Evolutionary conservation across 2,113 vertebrate genomes (phyloP), one percentile per base, ranked within the genome.

Genomic region (Bambusicola thoracicus): DNA sequence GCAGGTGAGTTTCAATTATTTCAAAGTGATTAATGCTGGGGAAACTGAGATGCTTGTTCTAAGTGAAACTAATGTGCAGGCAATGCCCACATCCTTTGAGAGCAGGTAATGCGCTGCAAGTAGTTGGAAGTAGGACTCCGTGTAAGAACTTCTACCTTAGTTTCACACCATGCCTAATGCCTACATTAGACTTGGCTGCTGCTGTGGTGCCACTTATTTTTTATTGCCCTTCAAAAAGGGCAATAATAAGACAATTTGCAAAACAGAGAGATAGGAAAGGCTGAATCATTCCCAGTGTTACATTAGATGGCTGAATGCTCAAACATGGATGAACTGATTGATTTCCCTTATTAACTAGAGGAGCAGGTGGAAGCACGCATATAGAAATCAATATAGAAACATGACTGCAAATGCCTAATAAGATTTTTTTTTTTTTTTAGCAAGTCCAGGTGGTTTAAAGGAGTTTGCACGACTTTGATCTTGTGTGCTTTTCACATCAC

Each of bases 81-180:
- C 21, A 13, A 67, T 3, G 25, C 11, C 24, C 49, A 18, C 1
- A 1, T 25, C 36, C 81, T 30, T 73, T 36, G 38, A 8, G n/a
- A 68, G 61, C n/a, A 29, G 34, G 9, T 10, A 62, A 63, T 0
- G 1, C 6, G 6, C 46, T 1, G 1, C 36, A 34, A 44, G 7
- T 24, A 32, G 38, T 2, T 10, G 14, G 36, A 32, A 66, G 58
- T 38, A 40, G 67, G 46, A 56, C 22, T 22, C 36, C 3, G 27
- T 27, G 8, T 20, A 29, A 38, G 55, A 79, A 25, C 53, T 14
- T 29, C 17, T 27, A 15, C 12, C 10, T 41, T 7, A 46, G 25
- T n/a, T 59, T 65, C 51, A 36, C 53, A 2, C 8, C 4, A 0
- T 1, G 12, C 46, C 58, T 36, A 20, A 17, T 22, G 7, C 15